phyloP scores from a whole-genome alignment of 2,797 vertebrate species.

The Melanotaenia trifasciata region DNA sequence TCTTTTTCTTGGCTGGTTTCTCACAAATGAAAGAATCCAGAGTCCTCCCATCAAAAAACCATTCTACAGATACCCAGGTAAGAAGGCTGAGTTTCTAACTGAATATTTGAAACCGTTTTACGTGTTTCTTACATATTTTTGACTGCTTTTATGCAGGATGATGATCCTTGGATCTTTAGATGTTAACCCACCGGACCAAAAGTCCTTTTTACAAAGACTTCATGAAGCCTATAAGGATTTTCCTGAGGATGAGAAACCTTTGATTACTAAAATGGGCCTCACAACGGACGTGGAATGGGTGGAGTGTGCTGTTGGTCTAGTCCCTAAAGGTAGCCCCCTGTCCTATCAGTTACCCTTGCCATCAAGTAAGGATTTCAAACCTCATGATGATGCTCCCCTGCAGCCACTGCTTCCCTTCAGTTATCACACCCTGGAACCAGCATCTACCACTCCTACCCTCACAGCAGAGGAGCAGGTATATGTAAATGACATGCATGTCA shows the following conservation, averaged over 20 bases:
- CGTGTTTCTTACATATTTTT: not conserved
- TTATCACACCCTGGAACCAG: not conserved
- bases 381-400: constrained; percentile 22
- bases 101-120: not conserved
- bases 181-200: constrained; percentile 3
- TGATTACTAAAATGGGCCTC: constrained; percentile 50
- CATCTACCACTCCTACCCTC: not conserved
- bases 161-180: not conserved
- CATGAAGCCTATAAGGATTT: constrained; percentile 46
- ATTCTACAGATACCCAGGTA: constrained; percentile 61
- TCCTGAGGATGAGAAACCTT: constrained; percentile 52
- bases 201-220: constrained; percentile 35
- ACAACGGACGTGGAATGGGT: constrained; percentile 39
- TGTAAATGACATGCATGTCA: constrained; percentile 20
- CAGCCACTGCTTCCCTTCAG: constrained; percentile 43
- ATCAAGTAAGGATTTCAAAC: constrained; percentile 33
- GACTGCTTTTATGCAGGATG: constrained; percentile 33
- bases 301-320: constrained; percentile 52
- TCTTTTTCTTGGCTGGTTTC: not conserved
- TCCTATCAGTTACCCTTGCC: constrained; percentile 55
- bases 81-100: constrained; percentile 15
- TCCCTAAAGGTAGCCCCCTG: constrained; percentile 50
- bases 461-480: constrained; percentile 14
- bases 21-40: constrained; percentile 15
- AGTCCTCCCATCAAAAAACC: constrained; percentile 48